A percentile compares a stretch with the other conserved stretches of the same genome.
These are phyloP conservation scores for Penaeus japonicus DNA, from an alignment of 1,140 invertebrate species.

Conservation along the genomic window DNA sequence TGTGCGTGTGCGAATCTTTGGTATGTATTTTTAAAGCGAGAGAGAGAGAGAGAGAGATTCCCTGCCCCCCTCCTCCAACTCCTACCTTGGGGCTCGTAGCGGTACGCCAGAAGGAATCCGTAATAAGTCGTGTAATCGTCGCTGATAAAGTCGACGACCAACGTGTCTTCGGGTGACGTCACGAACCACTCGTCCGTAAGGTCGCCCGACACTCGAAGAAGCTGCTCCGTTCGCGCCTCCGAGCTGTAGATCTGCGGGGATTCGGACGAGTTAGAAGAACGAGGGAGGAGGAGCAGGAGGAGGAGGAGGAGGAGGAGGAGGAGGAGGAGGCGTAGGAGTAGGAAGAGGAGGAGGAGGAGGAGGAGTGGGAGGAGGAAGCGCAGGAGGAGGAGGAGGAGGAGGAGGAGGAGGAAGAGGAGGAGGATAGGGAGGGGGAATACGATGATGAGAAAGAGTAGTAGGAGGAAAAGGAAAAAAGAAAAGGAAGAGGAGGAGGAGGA, in stretches of 20 bases:
- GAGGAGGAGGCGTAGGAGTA: no score
- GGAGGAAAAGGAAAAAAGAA: no score
- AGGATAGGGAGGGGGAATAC: no score
- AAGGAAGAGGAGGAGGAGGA: no score
- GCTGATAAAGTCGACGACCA: constrained; percentile 49
- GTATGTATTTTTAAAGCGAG: not conserved
- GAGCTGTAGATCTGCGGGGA: constrained; percentile 38
- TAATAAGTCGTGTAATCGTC: constrained; percentile 51
- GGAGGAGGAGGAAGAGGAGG: no score
- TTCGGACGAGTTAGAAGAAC: no score
- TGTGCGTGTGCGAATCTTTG: not conserved
- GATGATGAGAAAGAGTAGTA: no score
- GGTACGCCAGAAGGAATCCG: constrained; percentile 49
- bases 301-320: no score
- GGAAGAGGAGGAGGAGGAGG: no score
- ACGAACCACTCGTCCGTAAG: constrained; percentile 37
- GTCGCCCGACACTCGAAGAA: constrained; percentile 50
- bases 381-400: no score
- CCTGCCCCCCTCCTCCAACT: not conserved
- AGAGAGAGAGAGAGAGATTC: not conserved
- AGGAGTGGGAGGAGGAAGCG: no score
- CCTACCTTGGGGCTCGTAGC: constrained; percentile 49
- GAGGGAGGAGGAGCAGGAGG: no score
- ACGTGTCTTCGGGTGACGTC: constrained; percentile 40
- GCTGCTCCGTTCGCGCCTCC: constrained; percentile 42